Conservation (phyloP, 2,797 vertebrate species). For the Chelonia mydas region DNA sequence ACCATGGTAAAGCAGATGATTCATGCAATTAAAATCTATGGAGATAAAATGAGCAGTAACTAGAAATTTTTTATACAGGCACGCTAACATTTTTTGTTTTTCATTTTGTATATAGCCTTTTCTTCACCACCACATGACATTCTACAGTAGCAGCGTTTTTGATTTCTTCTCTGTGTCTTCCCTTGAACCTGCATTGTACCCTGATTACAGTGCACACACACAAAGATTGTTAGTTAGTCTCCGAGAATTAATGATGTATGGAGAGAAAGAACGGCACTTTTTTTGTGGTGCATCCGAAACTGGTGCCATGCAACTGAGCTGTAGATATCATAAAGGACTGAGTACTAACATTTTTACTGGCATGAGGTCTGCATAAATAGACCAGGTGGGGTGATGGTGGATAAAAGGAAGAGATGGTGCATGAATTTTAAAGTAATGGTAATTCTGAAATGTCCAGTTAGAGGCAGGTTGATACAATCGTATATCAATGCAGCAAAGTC, state of each 20-base stretch:
- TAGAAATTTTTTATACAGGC: background rate
- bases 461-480: background rate
- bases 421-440: background rate
- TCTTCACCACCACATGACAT: background rate
- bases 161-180: background rate
- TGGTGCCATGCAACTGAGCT: background rate
- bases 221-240: background rate
- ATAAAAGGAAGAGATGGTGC: background rate
- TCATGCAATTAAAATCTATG: background rate
- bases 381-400: background rate
- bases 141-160: background rate
- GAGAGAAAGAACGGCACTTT: background rate
- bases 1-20: background rate
- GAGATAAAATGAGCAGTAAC: background rate
- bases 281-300: fast-evolving
- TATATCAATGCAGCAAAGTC: background rate
- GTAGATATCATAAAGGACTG: background rate
- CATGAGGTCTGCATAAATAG: background rate
- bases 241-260: background rate
- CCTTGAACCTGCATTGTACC: background rate
- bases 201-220: background rate
- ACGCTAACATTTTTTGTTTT: background rate
- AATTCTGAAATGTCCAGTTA: background rate
- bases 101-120: background rate
- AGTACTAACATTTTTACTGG: background rate